A percentile compares a stretch with the other conserved stretches of the same genome.
Conservation (phyloP, 2,797 vertebrate species). For the Lagocephalus sceleratus region DNA sequence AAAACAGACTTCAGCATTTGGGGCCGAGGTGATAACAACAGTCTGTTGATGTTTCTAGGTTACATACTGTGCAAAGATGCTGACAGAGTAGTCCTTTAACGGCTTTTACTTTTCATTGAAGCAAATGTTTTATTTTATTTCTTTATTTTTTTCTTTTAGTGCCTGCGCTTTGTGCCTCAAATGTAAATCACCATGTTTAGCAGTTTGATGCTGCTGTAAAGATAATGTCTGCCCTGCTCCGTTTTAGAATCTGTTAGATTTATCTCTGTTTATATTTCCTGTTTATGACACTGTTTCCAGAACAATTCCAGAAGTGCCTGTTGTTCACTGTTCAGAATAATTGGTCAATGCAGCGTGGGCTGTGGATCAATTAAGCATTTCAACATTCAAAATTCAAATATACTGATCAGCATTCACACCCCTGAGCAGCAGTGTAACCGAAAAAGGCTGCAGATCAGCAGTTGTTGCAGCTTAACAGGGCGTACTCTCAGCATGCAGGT, state of each 20-base stretch:
- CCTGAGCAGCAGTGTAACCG: slow-evolving; percentile 6
- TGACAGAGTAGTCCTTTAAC: slow-evolving; percentile 17
- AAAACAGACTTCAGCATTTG: slow-evolving; percentile 39
- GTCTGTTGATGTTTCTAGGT: slow-evolving; percentile 34
- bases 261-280: slow-evolving; percentile 30
- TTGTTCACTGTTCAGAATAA: slow-evolving; percentile 59
- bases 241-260: slow-evolving; percentile 36
- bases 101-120: slow-evolving; percentile 5
- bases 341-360: slow-evolving; percentile 40
- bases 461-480: not conserved
- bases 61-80: slow-evolving; percentile 18
- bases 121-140: not conserved
- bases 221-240: slow-evolving; percentile 31
- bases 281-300: too few species aligned
- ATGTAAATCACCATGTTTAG: slow-evolving; percentile 32
- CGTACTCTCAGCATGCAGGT: too few species aligned
- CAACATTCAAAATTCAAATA: slow-evolving; percentile 64
- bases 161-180: slow-evolving; percentile 2
- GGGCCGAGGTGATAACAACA: slow-evolving; percentile 33
- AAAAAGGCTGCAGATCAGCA: not conserved
- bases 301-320: slow-evolving; percentile 21
- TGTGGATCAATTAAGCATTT: too few species aligned
- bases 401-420: slow-evolving; percentile 61
- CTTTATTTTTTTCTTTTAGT: not conserved
- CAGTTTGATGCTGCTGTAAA: slow-evolving; percentile 4